Evolutionary conservation across 2,797 vertebrate species (phyloP), one percentile per base, ranked within the genome.

Genomic region (Lateolabrax maculatus): DNA sequence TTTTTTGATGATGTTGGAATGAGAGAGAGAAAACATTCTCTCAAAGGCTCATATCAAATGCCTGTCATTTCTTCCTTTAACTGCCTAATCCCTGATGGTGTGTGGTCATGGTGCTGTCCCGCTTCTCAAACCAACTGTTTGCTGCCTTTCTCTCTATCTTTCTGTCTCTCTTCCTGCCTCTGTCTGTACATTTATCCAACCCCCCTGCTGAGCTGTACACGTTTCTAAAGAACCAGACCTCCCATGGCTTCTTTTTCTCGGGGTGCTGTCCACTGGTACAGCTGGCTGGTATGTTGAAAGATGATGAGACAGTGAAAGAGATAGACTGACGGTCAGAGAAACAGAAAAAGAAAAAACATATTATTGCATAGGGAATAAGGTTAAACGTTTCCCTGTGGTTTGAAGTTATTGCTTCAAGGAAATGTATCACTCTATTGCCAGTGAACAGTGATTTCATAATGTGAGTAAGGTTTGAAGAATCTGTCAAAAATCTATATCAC

Each of bases 41-140:
- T 84, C 66, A 89, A 90, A 91, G 73, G 68, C 71, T 56, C 65
- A 58, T 61, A 85, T 88, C 86, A 86, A 89, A 91, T 84, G 77
- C 64, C 74, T 87, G 83, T 84, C 79, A 87, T 85, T 79, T 84
- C 78, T 81, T 57, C 60, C 73, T 90, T 89, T 81, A 79, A 83
- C 79, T 18, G 52, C 56, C 82, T 91, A 91, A 91, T 92, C 79
- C 90, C 82, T 71, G 73, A 73, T 84, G 80, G 72, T 75, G 68
- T 80, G 70, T 56, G 76, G 75, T 85, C 84, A 77, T 46, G 73
- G 29, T 19, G 69, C 68, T 39, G 71, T 80, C 77, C 75, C 12
- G 13, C 60, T 69, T 80, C 79, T 84, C 80, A 73, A 87, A 77
- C 51, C 79, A 80, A 84, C 62, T 62, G 65, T 79, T 87, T 83